Evolutionary conservation across 2,797 vertebrate species (phyloP), one percentile per base, ranked within the genome.

Genomic region (Choloepus didactylus): DNA sequence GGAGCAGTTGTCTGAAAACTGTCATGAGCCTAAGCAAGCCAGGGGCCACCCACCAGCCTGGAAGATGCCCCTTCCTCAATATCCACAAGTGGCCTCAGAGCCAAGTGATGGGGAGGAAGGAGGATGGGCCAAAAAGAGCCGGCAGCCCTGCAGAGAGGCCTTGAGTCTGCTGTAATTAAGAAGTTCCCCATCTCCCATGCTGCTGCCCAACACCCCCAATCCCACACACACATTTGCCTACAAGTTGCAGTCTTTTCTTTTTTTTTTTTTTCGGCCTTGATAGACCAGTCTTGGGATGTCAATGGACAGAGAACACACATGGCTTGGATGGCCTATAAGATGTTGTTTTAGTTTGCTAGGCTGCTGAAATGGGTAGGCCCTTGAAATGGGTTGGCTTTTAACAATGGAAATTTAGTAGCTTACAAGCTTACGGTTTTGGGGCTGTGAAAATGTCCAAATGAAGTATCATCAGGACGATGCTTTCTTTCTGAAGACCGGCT

Each of bases 151-250:
- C 60, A 69, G 79, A 60, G 41, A 41, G 59, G 46, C 73, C 54
- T 38, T 0, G 11, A 35, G 54, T 21, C 82, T 41, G 23, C 64
- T 27, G n/a, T 1, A 6, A 64, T 2, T 3, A 23, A 75, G 18
- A 76, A 62, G 27, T 2, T 18, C 5, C 69, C 27, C 49, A 18
- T 10, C 3, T 41, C 49, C 21, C 76, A 12, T 19, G 9, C 31
- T 7, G 64, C 49, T 21, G 27, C 41, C 72, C 2, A 4, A 38
- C 18, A 6, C 19, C 19, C 18, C 6, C 0, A 49, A 49, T 0
- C 1, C 3, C 29, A 7, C 18, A 0, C n/a, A 27, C 51, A 7
- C 8, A 1, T 29, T n/a, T 46, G 38, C 38, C 19, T 9, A 14
- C 19, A 49, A 46, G 25, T 31, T n/a, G 31, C 5, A 60, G 29